phyloP scores from a whole-genome alignment of 2,797 vertebrate genomes.

The Anolis apletophallus region DNA sequence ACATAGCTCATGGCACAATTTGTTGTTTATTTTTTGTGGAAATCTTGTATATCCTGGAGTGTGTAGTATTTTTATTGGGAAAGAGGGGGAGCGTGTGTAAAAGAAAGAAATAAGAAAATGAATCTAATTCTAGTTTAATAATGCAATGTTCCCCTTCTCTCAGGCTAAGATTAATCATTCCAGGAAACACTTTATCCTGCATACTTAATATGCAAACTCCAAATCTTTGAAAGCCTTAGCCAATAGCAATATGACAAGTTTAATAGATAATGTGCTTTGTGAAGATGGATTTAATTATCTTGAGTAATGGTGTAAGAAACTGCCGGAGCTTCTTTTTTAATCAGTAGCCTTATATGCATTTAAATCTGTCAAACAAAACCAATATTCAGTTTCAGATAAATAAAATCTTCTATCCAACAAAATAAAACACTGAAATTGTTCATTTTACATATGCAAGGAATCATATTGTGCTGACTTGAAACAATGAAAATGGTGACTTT shows the following conservation, averaged over 20 bases:
- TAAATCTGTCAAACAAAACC: constrained; percentile 41
- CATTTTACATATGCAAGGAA: neutral
- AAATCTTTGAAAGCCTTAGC: constrained; percentile 54
- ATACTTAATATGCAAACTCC: constrained; percentile 30
- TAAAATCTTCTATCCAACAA: constrained; percentile 23
- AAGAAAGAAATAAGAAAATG: constrained; percentile 10
- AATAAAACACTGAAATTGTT: neutral
- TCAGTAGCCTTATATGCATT: constrained; percentile 31
- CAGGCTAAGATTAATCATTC: constrained; percentile 61
- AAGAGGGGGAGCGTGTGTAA: neutral
- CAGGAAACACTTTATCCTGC: constrained; percentile 52
- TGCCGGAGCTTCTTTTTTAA: constrained; percentile 53
- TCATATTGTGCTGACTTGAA: constrained; percentile 9
- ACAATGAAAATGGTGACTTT: neutral
- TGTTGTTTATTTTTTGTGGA: constrained; percentile 22
- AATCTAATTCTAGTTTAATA: constrained; percentile 43
- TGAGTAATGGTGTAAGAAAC: constrained; percentile 51
- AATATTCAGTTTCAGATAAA: constrained; percentile 33
- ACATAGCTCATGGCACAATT: constrained; percentile 23
- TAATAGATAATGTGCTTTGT: constrained; percentile 48
- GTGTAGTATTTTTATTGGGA: constrained; percentile 37
- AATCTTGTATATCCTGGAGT: constrained; percentile 22
- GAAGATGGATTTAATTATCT: constrained; percentile 60
- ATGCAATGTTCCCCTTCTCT: constrained; percentile 53
- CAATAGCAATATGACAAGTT: constrained; percentile 63